Evolutionary conservation across 2,888 invertebrate genomes (phyloP), one percentile per base, ranked within the genome.

Genomic region (Chrysina gloriosa): DNA sequence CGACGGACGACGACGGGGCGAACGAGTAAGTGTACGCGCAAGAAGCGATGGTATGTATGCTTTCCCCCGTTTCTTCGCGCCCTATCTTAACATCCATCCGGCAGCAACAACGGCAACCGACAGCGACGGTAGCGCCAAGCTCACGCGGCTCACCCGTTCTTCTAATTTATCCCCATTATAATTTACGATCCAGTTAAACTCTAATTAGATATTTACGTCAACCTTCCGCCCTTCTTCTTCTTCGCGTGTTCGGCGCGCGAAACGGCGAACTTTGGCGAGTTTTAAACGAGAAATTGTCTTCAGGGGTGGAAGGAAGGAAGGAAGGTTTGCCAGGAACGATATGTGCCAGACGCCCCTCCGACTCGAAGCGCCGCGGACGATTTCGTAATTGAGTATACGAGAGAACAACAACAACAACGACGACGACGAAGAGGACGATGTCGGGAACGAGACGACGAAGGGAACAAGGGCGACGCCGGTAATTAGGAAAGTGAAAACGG

Each of bases 171-270:
- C 56, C n/a, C 58, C 58, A 45, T 56, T 66, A 66, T 66, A 66
- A 66, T 66, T 66, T 58, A 42, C 56, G 58, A 66, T 66, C 66
- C 58, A 66, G 58, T 66, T 66, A 66, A 58, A 48, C 58, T 47
- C 56, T 66, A 66, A 66, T 66, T 66, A 66, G 66, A 66, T 66
- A 66, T 66, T 66, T 66, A 58, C 58, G 39, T 58, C 39, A 58
- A 58, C 39, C 36, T 39, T n/a, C 42, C 39, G 14, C 58, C 58
- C 25, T 39, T 19, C 47, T 47, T 47, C n/a, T n/a, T n/a, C 14
- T 39, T 58, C 23, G 36, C 23, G n/a, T 23, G n/a, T 14, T 23
- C 25, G 23, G 31, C 5, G 14, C n/a, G 16, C 29, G 19, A n/a
- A 34, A 9, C 14, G 19, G 23, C 39, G 56, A 56, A 29, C 23